These are phyloP conservation scores for Chrysochloris asiatica DNA, from an alignment of 2,113 vertebrate species.

Conservation along the genomic window DNA sequence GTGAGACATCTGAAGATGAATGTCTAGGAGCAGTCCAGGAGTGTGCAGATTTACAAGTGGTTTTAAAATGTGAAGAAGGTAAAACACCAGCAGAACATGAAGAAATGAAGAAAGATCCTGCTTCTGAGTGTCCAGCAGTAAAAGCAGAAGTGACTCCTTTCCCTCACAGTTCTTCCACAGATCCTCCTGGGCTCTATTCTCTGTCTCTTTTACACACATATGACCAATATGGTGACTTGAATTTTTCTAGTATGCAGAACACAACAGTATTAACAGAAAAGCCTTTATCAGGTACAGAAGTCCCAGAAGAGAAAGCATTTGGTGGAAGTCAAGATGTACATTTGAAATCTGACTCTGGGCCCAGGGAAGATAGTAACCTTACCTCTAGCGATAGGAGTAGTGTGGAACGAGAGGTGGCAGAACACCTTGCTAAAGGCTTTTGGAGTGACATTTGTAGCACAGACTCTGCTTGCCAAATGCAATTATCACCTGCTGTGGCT, in stretches of 20 bases:
- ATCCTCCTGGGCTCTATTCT: slow-evolving; percentile 79
- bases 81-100: slow-evolving; percentile 76
- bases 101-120: slow-evolving; percentile 68
- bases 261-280: slow-evolving; percentile 81
- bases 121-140: slow-evolving; percentile 66
- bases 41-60: slow-evolving; percentile 75
- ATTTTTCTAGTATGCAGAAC: slow-evolving; percentile 77
- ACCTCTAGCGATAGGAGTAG: slow-evolving; percentile 87
- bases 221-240: slow-evolving; percentile 83
- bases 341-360: slow-evolving; percentile 69
- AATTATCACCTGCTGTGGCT: slow-evolving; percentile 71
- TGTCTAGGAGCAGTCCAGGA: slow-evolving; percentile 79
- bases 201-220: slow-evolving; percentile 79
- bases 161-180: slow-evolving; percentile 66
- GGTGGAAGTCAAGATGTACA: slow-evolving; percentile 60
- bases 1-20: slow-evolving; percentile 79
- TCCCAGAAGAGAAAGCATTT: slow-evolving; percentile 70
- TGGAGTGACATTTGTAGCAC: slow-evolving; percentile 90
- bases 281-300: slow-evolving; percentile 68
- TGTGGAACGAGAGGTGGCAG: slow-evolving; percentile 95
- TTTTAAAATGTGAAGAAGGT: slow-evolving; percentile 81
- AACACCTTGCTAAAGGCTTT: slow-evolving; percentile 96
- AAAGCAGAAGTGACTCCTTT: slow-evolving; percentile 70
- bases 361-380: slow-evolving; percentile 62
- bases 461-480: slow-evolving; percentile 78